phyloP scores from a whole-genome alignment of 2,888 invertebrate species.

The Thymelicus sylvestris region DNA sequence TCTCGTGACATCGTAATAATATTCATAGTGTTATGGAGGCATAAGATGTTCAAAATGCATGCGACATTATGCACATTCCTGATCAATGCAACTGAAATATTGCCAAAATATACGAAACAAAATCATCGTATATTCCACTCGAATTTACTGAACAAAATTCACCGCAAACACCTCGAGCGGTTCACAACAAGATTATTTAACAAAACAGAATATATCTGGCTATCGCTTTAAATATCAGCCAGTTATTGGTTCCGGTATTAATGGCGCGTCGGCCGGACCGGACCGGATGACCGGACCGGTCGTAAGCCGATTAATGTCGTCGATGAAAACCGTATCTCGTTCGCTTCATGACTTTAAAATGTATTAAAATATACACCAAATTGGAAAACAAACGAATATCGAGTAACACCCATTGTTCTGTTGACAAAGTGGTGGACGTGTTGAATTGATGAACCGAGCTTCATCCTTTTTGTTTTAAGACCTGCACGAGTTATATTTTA shows the following conservation, averaged over 20 bases:
- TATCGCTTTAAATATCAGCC: conserved; percentile 9
- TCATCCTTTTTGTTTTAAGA: not conserved
- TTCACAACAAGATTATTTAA: conserved; percentile 11
- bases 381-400: not conserved
- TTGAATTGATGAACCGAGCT: not conserved
- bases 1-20: too few relatives aligned
- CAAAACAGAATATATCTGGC: not conserved
- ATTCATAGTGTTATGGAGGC: too few relatives aligned
- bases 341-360: conserved; percentile 12
- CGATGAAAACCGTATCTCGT: conserved; percentile 22
- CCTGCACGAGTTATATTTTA: not conserved
- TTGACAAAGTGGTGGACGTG: not conserved
- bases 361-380: conserved; percentile 8
- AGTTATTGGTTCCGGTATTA: conserved; percentile 27
- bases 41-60: too few relatives aligned
- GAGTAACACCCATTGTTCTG: not conserved
- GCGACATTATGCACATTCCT: too few relatives aligned
- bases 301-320: conserved; percentile 28
- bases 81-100: too few relatives aligned
- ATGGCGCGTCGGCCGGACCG: not conserved
- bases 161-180: not conserved
- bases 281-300: not conserved
- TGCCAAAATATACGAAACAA: too few relatives aligned
- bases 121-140: too few relatives aligned
- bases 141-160: not conserved